Conservation (phyloP, 1,140 invertebrate species). For the Musca vetustissima region DNA sequence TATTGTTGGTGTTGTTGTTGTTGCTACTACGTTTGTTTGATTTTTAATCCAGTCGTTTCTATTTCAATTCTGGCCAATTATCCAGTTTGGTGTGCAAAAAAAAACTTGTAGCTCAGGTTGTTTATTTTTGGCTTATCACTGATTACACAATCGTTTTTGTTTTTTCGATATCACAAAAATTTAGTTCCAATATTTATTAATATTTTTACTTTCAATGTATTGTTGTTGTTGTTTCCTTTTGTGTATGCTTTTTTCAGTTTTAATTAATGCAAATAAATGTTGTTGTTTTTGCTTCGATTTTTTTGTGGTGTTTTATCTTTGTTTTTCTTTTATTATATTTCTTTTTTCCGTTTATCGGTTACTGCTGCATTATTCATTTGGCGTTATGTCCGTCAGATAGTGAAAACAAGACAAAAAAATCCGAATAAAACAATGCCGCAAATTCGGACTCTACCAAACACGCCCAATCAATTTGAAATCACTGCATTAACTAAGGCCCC, state of each 20-base stretch:
- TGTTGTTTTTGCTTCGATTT: too few species aligned
- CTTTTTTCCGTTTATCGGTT: neutral
- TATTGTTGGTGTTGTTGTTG: slow-evolving; percentile 45
- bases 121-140: neutral
- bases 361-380: neutral
- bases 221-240: too few species aligned
- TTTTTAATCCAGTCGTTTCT: slow-evolving; percentile 13
- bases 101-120: neutral
- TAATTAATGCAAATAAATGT: too few species aligned
- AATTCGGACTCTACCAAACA: slow-evolving; percentile 33
- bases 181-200: too few species aligned
- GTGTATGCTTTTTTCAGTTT: too few species aligned
- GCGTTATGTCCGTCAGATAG: slow-evolving; percentile 2
- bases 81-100: neutral
- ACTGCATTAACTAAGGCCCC: slow-evolving; percentile 25
- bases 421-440: too few species aligned
- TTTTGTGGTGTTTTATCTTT: neutral
- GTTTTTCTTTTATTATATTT: neutral
- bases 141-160: slow-evolving; percentile 1
- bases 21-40: too few species aligned
- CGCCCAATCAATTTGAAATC: slow-evolving; percentile 49
- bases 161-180: too few species aligned
- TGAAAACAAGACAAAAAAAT: neutral
- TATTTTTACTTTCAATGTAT: too few species aligned
- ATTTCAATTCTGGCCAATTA: neutral